Evolutionary conservation across 1,140 invertebrate genomes (phyloP).

Genomic region (Thaumetopoea pityocampa): DNA sequence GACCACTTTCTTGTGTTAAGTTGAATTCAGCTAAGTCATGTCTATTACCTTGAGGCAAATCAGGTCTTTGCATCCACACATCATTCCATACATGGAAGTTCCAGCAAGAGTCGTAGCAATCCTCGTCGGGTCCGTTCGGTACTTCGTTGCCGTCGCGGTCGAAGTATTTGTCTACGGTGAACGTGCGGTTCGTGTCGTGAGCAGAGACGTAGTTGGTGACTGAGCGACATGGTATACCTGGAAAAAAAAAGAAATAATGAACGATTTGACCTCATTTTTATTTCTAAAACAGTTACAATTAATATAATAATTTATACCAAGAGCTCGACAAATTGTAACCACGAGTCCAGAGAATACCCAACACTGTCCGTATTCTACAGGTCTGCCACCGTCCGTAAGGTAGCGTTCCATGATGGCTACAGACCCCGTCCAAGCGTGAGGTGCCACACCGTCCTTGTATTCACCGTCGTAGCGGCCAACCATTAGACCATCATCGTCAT

Average conservation of each 20-base stretch:
- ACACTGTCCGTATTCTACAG: constrained; percentile 89
- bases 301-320: constrained; percentile 50
- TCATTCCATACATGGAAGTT: constrained; percentile 93
- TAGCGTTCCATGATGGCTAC: constrained; percentile 83
- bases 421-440: constrained; percentile 82
- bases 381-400: constrained; percentile 77
- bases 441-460: constrained; percentile 82
- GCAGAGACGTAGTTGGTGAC: constrained; percentile 88
- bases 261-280: not conserved
- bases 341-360: constrained; percentile 87
- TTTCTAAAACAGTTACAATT: not conserved
- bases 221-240: constrained; percentile 83
- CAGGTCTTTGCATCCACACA: constrained; percentile 87
- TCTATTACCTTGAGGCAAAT: constrained; percentile 78
- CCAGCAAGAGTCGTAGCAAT: constrained; percentile 80
- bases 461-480: constrained; percentile 85
- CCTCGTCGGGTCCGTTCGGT: constrained; percentile 77
- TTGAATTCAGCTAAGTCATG: not conserved
- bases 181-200: constrained; percentile 84
- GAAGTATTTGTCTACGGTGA: constrained; percentile 84
- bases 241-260: constrained; percentile 52
- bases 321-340: constrained; percentile 80
- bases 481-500: constrained; percentile 82
- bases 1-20: too few relatives aligned
- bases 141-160: constrained; percentile 80